Evolutionary conservation across 2,797 vertebrate species (phyloP).

Genomic region (Muraenolepis orangiensis): DNA sequence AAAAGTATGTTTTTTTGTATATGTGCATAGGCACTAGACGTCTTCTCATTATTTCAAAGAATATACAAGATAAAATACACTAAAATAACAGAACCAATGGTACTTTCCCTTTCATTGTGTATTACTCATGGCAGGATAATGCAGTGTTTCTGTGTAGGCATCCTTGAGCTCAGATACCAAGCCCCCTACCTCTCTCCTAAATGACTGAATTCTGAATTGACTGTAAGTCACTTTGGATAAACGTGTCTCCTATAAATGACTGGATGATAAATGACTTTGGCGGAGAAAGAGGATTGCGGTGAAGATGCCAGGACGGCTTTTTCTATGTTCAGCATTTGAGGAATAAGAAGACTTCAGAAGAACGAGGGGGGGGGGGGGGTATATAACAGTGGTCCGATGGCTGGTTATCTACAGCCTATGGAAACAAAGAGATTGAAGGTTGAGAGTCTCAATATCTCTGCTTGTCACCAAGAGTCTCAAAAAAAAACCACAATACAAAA

Average conservation of each 20-base stretch:
- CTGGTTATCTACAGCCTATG: conserved; percentile 52
- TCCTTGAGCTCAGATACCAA: not conserved
- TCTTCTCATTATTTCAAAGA: not conserved
- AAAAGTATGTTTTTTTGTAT: not conserved
- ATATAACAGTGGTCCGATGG: conserved; percentile 41
- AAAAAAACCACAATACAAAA: conserved; percentile 32
- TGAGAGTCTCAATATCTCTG: conserved; percentile 39
- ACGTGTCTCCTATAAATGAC: not conserved
- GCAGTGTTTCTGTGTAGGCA: not conserved
- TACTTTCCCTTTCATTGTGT: not conserved
- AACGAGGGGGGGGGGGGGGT: conserved; percentile 41
- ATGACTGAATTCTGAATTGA: not conserved
- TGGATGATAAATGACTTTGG: not conserved
- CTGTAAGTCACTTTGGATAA: not conserved
- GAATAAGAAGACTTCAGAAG: not conserved
- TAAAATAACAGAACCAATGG: not conserved
- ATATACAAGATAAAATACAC: not conserved
- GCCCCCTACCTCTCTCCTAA: not conserved
- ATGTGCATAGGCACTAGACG: not conserved
- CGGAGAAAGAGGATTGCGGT: not conserved
- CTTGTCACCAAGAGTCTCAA: conserved; percentile 63
- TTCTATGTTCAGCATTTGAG: not conserved
- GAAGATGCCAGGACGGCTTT: not conserved
- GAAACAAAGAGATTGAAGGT: conserved; percentile 55
- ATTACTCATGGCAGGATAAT: not conserved